Base-by-base conservation (phyloP, 1,140 invertebrate genomes). In the Frieseomelitta varia region DNA sequence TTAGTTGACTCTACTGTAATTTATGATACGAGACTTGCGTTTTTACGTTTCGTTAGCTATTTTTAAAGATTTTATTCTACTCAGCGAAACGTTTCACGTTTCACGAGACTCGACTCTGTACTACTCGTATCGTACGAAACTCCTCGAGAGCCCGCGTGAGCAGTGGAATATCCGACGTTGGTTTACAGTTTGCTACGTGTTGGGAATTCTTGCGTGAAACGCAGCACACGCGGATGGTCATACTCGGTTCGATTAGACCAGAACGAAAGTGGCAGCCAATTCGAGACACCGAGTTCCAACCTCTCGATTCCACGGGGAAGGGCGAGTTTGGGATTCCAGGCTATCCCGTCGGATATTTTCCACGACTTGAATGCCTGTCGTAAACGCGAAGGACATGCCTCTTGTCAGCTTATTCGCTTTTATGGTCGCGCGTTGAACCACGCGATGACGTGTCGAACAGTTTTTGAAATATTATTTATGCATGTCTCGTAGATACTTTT, bases 171-270 rank as follows among this genome's bases (percentile, higher is more conserved):
- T 21, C 39, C 15, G 65, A n/a, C 30, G 63, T 15, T 56, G 39
- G 53, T 71, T 61, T 6, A 39, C 14, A 27, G 55, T 51, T 14
- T 12, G 2, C 30, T 51, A 72, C 78, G 78, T 61, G 79, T 72
- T 30, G n/a, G 15, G 68, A 80, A 80, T 80, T 61, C 24, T 21
- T 58, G 68, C 68, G 68, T 21, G 24, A n/a, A 47, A 47, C 30
- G 11, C 0, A 19, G n/a, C 12, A 56, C 27, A n/a, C 21, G 11
- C 15, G 14, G 10, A 3, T n/a, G n/a, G 24, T 27, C 63, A 6
- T 55, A 19, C 27, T 53, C 21, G 6, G 27, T 21, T 65, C 14
- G 79, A 81, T 65, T 63, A 74, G 12, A 55, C 19, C 69, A n/a
- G 51, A 21, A 14, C 4, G 55, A 74, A 81, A 65, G 55, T 73